phyloP scores from a whole-genome alignment of 2,797 vertebrate species.

The Capromys pilorides region DNA sequence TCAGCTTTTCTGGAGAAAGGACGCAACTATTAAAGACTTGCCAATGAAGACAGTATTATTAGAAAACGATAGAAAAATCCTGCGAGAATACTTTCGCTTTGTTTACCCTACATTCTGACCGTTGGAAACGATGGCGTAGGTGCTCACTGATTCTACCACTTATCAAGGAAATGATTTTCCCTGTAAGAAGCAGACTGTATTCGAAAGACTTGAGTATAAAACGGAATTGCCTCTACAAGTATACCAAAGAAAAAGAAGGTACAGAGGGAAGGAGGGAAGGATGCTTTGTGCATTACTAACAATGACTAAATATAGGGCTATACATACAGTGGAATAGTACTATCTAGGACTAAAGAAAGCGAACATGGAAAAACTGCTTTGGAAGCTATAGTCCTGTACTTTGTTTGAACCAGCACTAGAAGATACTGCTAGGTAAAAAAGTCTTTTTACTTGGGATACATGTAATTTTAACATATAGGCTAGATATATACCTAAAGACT shows the following conservation, averaged over 20 bases:
- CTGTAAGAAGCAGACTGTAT: constrained; percentile 9
- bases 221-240: not conserved
- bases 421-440: constrained; percentile 25
- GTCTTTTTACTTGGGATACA: constrained; percentile 37
- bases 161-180: not conserved
- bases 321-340: not conserved
- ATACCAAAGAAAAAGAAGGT: not conserved
- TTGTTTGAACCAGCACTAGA: constrained; percentile 17
- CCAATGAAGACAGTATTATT: not conserved
- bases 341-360: not conserved
- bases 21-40: not conserved
- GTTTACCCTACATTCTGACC: not conserved
- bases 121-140: not conserved
- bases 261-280: not conserved
- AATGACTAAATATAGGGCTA: not conserved
- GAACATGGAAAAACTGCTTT: not conserved
- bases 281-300: not conserved
- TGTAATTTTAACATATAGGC: not conserved
- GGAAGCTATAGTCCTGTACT: not conserved
- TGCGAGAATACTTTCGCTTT: not conserved
- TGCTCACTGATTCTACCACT: not conserved
- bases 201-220: not conserved
- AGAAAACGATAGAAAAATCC: not conserved
- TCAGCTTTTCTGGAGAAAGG: not conserved
- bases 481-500: not conserved